Conservation (phyloP, 2,113 vertebrate genomes). For the Geococcyx californianus region DNA sequence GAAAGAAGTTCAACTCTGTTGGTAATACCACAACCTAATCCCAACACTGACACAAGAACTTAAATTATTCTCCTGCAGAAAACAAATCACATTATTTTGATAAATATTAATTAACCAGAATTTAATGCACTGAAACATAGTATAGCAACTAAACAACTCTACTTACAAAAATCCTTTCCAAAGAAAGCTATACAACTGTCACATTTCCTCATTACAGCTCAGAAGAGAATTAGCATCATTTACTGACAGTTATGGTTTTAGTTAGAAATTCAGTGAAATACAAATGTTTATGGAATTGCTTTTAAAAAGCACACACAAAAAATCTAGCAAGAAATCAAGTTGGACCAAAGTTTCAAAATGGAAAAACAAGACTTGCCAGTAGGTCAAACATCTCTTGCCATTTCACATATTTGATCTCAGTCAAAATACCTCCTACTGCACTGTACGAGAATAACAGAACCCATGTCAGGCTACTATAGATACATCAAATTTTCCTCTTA, state of each 20-base stretch:
- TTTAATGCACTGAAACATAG: not conserved
- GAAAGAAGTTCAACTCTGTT: not conserved
- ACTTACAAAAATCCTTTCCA: not conserved
- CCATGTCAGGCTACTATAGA: not conserved
- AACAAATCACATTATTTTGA: not conserved
- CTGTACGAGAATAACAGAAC: not conserved
- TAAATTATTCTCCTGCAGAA: not conserved
- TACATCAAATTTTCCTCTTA: not conserved
- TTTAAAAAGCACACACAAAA: not conserved
- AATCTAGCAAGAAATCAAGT: not conserved
- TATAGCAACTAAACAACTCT: not conserved
- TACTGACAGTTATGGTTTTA: not conserved
- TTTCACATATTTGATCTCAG: not conserved
- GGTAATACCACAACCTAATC: not conserved
- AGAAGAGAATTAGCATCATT: not conserved
- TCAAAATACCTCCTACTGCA: not conserved
- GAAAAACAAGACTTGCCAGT: not conserved
- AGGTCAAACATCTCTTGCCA: not conserved
- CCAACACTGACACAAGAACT: not conserved
- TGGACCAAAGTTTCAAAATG: not conserved
- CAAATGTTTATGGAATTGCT: not conserved
- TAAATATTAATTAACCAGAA: not conserved
- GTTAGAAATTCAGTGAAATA: not conserved
- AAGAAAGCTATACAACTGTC: not conserved
- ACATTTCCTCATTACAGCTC: not conserved